These are phyloP conservation scores for Sarcophaga bullata DNA, from an alignment of 1,140 invertebrate species.

Conservation along the genomic window DNA sequence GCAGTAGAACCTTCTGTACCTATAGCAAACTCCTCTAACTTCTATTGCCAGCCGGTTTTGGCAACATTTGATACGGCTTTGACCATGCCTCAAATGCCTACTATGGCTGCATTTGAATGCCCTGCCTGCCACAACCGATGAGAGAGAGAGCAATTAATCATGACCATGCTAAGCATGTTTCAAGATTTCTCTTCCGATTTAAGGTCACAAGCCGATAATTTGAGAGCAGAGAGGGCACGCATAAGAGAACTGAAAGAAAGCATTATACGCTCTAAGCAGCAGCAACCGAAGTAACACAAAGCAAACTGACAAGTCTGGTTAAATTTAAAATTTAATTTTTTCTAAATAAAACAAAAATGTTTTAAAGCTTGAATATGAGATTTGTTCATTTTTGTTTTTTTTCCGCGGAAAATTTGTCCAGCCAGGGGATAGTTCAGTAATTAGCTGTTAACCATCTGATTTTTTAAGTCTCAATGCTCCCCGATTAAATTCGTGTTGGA, in stretches of 20 bases:
- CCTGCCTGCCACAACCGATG: slow-evolving; percentile 36
- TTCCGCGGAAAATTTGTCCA: too few relatives aligned
- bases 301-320: too few relatives aligned
- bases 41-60: too few relatives aligned
- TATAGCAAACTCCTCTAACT: neutral
- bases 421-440: too few relatives aligned
- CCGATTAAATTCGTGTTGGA: too few relatives aligned
- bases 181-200: slow-evolving; percentile 63
- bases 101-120: slow-evolving; percentile 10
- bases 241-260: slow-evolving; percentile 59
- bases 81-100: neutral
- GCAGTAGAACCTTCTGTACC: neutral
- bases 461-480: too few relatives aligned
- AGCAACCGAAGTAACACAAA: slow-evolving; percentile 11
- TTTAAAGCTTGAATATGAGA: too few relatives aligned
- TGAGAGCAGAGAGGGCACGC: slow-evolving; percentile 58
- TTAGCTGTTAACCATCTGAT: too few relatives aligned
- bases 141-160: slow-evolving; percentile 57
- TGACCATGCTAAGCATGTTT: slow-evolving; percentile 60
- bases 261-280: slow-evolving; percentile 57
- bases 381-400: too few relatives aligned
- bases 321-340: too few relatives aligned
- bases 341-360: too few relatives aligned
- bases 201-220: slow-evolving; percentile 57
- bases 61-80: neutral